Conservation (phyloP, 1,140 invertebrate species). For the Drosophila carrolli region DNA sequence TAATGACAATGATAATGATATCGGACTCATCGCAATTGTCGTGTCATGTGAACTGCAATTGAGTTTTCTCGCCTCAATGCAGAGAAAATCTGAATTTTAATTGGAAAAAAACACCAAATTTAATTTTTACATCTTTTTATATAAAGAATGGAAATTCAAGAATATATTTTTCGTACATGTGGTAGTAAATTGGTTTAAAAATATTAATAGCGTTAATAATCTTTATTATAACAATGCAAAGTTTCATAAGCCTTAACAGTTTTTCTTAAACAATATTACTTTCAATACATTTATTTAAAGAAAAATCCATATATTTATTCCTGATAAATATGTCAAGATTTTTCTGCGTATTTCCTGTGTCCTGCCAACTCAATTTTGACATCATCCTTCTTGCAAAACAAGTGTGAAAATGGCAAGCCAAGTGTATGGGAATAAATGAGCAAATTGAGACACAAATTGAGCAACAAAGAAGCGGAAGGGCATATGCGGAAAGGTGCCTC, state of each 20-base stretch:
- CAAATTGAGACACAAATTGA: conserved; percentile 51
- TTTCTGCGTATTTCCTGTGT: background rate
- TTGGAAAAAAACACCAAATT: background rate
- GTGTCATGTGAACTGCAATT: conserved; percentile 48
- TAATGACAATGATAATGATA: conserved; percentile 53
- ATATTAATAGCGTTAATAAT: too few relatives aligned
- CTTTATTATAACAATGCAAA: too few relatives aligned
- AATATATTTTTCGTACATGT: too few relatives aligned
- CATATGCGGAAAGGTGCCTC: conserved; percentile 29
- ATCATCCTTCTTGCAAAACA: background rate
- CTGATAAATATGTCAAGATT: background rate
- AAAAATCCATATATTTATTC: too few relatives aligned
- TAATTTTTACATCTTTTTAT: too few relatives aligned
- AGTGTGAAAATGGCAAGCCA: conserved; percentile 39
- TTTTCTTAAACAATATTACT: too few relatives aligned
- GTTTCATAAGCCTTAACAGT: too few relatives aligned
- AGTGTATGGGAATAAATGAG: conserved; percentile 56
- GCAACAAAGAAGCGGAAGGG: conserved; percentile 32
- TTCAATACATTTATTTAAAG: too few relatives aligned
- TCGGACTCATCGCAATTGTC: conserved; percentile 31
- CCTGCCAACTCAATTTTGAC: conserved; percentile 31
- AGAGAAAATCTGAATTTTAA: conserved; percentile 15
- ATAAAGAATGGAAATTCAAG: too few relatives aligned
- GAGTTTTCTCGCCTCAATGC: conserved; percentile 23
- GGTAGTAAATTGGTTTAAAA: too few relatives aligned